Evolutionary conservation across 1,140 invertebrate species (phyloP).

Genomic region (Oryzaephilus surinamensis): DNA sequence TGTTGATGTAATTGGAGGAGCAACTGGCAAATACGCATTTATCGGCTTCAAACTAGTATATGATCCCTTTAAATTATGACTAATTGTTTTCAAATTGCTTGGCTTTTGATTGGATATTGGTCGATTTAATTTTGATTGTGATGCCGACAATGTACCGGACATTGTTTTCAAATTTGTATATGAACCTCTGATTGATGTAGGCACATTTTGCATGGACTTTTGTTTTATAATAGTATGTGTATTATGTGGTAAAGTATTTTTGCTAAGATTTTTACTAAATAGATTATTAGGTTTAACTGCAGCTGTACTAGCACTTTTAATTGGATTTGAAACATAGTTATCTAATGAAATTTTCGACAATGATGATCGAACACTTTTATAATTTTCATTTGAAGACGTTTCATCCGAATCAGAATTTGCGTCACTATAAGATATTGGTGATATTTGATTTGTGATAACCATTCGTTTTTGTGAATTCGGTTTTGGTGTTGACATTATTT

Average conservation of each 20-base stretch:
- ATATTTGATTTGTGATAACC: conserved; percentile 25
- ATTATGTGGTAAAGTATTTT: no score
- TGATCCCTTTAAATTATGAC: conserved; percentile 14
- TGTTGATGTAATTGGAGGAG: conserved; percentile 6
- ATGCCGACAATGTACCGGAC: neutral
- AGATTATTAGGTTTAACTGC: no score
- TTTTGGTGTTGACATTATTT: conserved; percentile 34
- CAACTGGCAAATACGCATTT: conserved; percentile 16
- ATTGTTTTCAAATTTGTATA: conserved; percentile 5
- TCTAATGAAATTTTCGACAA: no score
- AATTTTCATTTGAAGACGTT: conserved; percentile 7
- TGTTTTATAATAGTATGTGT: no score
- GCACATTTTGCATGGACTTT: no score
- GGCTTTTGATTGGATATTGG: no score
- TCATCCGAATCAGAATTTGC: conserved; percentile 12
- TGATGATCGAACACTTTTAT: no score
- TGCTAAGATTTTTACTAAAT: no score
- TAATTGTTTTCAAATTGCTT: conserved; percentile 17
- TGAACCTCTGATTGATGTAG: no score
- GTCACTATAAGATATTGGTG: conserved; percentile 27
- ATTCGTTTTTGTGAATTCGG: conserved; percentile 11
- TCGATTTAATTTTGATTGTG: neutral
- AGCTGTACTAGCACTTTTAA: no score
- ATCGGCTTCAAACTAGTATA: conserved; percentile 22
- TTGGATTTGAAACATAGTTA: no score